phyloP scores from a whole-genome alignment of 2,113 vertebrate genomes.

The Cyphomyrus discorhynchus region DNA sequence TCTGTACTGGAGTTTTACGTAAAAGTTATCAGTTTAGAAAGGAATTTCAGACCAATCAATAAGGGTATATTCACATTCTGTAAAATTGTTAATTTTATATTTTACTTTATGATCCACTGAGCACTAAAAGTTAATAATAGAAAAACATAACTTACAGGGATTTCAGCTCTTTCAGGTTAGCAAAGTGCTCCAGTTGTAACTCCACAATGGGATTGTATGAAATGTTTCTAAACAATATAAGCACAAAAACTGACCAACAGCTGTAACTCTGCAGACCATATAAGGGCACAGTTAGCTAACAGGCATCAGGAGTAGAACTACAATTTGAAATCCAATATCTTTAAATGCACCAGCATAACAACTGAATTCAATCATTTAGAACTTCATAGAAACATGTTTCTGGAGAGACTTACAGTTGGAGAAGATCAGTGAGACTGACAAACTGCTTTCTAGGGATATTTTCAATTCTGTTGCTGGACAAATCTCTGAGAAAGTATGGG shows the following conservation, averaged over 20 bases:
- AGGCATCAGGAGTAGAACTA: background rate
- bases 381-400: background rate
- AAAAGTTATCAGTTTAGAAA: background rate
- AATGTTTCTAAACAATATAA: conserved; percentile 69
- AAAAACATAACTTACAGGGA: conserved; percentile 77
- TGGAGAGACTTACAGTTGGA: conserved; percentile 80
- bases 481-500: conserved; percentile 67
- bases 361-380: background rate
- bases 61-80: background rate
- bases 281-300: background rate
- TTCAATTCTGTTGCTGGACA: conserved; percentile 83
- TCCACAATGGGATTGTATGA: conserved; percentile 85
- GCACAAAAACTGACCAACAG: conserved; percentile 23
- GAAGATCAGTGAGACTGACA: conserved; percentile 77
- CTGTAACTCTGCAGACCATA: background rate
- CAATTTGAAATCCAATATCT: background rate
- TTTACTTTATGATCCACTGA: background rate
- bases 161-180: conserved; percentile 77
- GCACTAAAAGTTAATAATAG: background rate
- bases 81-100: background rate
- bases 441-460: conserved; percentile 72
- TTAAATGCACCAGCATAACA: background rate
- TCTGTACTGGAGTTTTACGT: background rate
- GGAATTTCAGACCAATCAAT: background rate
- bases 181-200: conserved; percentile 81